Evolutionary conservation across 2,113 vertebrate genomes (phyloP).

Genomic region (Chamaetylas fuelleborni): DNA sequence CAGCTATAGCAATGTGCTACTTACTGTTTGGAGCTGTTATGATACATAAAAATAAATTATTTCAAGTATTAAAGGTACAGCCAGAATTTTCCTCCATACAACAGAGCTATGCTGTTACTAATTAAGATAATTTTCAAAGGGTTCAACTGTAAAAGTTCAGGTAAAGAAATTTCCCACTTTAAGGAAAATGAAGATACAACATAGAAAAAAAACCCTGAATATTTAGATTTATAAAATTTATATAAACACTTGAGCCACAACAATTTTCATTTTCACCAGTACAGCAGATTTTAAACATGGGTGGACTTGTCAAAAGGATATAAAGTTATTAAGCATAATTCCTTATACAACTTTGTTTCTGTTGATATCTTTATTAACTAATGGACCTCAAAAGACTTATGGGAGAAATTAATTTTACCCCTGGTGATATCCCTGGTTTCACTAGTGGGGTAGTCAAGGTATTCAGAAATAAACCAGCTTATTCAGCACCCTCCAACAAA

Average conservation of each 20-base stretch:
- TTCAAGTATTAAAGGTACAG: neutral
- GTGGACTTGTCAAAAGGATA: neutral
- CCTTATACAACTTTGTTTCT: neutral
- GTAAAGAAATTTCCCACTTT: neutral
- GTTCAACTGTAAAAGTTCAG: neutral
- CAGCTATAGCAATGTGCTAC: neutral
- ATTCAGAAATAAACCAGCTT: neutral
- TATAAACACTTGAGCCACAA: neutral
- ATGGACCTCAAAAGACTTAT: neutral
- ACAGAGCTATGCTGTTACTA: neutral
- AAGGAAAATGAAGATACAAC: neutral
- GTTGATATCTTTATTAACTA: neutral
- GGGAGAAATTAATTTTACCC: neutral
- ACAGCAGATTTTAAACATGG: neutral
- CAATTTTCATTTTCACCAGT: neutral
- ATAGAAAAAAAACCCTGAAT: neutral
- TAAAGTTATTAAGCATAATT: neutral
- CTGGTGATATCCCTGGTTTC: neutral
- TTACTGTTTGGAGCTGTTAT: slow-evolving; percentile 23
- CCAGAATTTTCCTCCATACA: neutral
- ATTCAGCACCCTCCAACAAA: neutral
- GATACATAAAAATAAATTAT: neutral
- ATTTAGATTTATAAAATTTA: neutral
- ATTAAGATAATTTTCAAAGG: neutral
- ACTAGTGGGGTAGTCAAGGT: neutral